phyloP scores from a whole-genome alignment of 2,113 vertebrate species.

The Australoheros scitulus region DNA sequence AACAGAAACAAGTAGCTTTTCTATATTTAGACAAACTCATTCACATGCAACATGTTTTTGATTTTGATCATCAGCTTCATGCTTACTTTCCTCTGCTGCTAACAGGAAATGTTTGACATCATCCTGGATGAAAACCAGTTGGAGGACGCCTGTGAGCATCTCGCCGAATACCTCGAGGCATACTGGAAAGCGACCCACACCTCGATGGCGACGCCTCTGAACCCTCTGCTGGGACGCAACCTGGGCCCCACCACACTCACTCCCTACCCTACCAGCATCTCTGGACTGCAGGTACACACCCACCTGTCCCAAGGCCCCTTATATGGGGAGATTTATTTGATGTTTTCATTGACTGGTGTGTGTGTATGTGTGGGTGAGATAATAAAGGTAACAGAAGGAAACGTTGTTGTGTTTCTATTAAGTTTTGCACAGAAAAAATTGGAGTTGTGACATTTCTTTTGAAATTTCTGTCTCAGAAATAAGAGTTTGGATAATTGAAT shows the following conservation, averaged over 20 bases:
- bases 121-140: constrained; percentile 95
- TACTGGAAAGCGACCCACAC: constrained; percentile 99
- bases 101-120: constrained; percentile 95
- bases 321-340: background rate
- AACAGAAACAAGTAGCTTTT: background rate
- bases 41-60: background rate
- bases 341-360: background rate
- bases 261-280: constrained; percentile 92
- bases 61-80: background rate
- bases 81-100: background rate
- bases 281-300: constrained; percentile 91
- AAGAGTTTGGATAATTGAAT: background rate
- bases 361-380: fast-evolving
- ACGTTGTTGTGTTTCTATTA: background rate
- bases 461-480: background rate
- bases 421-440: background rate
- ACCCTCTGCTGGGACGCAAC: constrained; percentile 93
- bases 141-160: constrained; percentile 92
- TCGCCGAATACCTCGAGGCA: constrained; percentile 92
- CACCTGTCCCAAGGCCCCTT: background rate
- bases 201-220: constrained; percentile 92
- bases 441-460: background rate
- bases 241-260: constrained; percentile 90
- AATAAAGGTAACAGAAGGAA: background rate
- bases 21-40: background rate